These are phyloP conservation scores for Artibeus lituratus DNA, from an alignment of 2,797 vertebrate species.

Conservation along the genomic window DNA sequence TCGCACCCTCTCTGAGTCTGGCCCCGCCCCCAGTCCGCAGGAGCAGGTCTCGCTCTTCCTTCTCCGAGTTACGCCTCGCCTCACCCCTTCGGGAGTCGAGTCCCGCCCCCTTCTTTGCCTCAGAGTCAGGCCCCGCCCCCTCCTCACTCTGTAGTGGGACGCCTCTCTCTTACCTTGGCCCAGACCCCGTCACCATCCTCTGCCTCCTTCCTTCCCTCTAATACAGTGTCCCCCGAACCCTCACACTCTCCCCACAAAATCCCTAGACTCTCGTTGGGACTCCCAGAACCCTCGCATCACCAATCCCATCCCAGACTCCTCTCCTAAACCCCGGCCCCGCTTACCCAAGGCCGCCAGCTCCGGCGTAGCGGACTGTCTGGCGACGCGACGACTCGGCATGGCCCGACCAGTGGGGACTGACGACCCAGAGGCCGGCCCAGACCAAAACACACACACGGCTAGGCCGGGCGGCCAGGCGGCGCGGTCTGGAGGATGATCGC, in stretches of 20 bases:
- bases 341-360: constrained; percentile 70
- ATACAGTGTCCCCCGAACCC: neutral
- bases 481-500: neutral
- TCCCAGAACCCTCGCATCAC: neutral
- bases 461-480: neutral
- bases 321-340: neutral
- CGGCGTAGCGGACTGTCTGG: constrained; percentile 53
- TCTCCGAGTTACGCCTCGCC: neutral
- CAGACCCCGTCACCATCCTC: constrained; percentile 18
- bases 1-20: neutral
- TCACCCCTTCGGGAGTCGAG: neutral
- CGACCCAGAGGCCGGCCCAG: constrained; percentile 15
- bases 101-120: constrained; percentile 55
- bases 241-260: neutral
- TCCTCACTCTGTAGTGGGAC: constrained; percentile 51
- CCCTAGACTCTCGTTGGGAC: neutral
- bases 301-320: neutral
- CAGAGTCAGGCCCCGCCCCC: constrained; percentile 66
- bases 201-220: neutral
- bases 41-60: neutral
- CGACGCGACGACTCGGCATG: constrained; percentile 73
- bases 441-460: constrained; percentile 32
- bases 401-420: constrained; percentile 41
- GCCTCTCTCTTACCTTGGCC: neutral
- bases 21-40: neutral